Conservation (phyloP, 1,140 invertebrate species). For the Drosophila pectinifera region DNA sequence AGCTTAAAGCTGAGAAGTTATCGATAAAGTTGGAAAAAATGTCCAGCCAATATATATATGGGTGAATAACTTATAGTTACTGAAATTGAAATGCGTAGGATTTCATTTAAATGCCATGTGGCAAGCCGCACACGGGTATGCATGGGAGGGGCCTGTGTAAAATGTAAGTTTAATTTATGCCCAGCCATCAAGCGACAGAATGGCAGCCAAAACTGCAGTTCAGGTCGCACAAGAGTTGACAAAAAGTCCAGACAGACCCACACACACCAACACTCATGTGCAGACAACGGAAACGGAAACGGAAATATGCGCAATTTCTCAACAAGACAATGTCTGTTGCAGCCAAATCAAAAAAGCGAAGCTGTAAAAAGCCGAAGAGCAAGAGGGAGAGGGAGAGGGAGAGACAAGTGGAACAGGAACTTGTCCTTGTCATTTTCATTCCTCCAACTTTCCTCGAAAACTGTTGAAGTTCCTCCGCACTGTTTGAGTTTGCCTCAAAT, state of each 20-base stretch:
- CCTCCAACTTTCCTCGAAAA: conserved; percentile 31
- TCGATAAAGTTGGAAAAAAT: conserved; percentile 6
- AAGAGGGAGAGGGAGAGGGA: too few species aligned
- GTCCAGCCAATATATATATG: too few species aligned
- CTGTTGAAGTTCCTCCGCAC: conserved; percentile 34
- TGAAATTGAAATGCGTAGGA: conserved; percentile 35
- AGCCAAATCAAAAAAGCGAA: conserved; percentile 33
- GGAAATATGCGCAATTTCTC: conserved; percentile 65
- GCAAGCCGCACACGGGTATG: conserved; percentile 27
- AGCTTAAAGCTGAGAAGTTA: conserved; percentile 30
- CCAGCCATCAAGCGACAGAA: conserved; percentile 43
- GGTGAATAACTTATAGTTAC: conserved; percentile 21
- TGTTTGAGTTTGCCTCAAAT: conserved; percentile 52
- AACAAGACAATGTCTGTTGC: conserved; percentile 60
- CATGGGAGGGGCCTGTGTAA: conserved; percentile 9
- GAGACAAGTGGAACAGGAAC: conserved; percentile 19
- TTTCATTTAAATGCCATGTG: conserved; percentile 54
- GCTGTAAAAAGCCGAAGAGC: conserved; percentile 4
- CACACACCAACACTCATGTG: conserved; percentile 24
- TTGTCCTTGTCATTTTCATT: conserved; percentile 54
- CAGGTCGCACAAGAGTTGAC: conserved; percentile 53
- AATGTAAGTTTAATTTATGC: conserved; percentile 76
- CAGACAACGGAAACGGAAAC: conserved; percentile 48
- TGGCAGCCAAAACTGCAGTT: conserved; percentile 61
- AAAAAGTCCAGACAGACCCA: conserved; percentile 26